Evolutionary conservation across 2,888 invertebrate species (phyloP).

Genomic region (Patella pellucida): DNA sequence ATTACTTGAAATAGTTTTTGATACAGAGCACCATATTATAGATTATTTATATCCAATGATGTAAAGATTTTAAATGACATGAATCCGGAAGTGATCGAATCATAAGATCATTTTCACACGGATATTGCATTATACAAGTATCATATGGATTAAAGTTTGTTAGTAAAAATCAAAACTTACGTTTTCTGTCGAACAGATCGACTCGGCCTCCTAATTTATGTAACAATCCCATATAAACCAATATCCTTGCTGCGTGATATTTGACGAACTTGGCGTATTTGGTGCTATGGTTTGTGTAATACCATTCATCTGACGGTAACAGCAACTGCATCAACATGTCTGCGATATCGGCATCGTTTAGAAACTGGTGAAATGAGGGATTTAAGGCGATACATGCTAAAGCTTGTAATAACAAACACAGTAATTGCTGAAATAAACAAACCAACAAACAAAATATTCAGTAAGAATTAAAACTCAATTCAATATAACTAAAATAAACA

Average conservation of each 20-base stretch:
- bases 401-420: conserved; percentile 77
- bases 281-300: conserved; percentile 79
- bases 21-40: no score
- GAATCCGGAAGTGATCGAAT: no score
- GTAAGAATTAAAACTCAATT: no score
- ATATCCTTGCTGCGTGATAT: conserved; percentile 77
- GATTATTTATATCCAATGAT: no score
- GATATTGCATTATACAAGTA: no score
- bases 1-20: no score
- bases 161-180: conserved; percentile 62
- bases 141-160: no score
- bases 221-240: conserved; percentile 78
- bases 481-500: no score
- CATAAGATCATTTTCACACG: no score
- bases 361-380: conserved; percentile 74
- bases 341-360: conserved; percentile 76
- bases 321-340: conserved; percentile 77
- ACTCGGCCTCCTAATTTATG: conserved; percentile 77
- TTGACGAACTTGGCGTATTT: conserved; percentile 78
- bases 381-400: conserved; percentile 76
- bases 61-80: no score
- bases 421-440: conserved; percentile 74
- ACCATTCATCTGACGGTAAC: conserved; percentile 79
- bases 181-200: conserved; percentile 76
- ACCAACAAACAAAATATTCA: background rate